Evolutionary conservation across 2,797 vertebrate genomes (phyloP).

Genomic region (Pangasius larnaudii): DNA sequence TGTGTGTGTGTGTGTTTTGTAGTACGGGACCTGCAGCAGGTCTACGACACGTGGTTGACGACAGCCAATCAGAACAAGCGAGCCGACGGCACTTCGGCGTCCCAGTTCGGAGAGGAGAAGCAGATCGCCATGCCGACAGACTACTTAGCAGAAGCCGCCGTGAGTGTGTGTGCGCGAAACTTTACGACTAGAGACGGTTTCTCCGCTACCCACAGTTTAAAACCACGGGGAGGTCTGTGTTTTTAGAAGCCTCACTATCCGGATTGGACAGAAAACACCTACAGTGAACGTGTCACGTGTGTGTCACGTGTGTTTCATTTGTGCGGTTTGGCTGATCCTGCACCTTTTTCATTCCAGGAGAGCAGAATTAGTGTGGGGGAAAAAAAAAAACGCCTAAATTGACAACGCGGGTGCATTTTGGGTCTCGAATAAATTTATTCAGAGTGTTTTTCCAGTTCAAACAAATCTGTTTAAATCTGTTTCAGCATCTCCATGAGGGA

Average conservation of each 20-base stretch:
- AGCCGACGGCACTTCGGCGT: slow-evolving; percentile 71
- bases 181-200: not conserved
- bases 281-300: not conserved
- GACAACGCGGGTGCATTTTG: no score
- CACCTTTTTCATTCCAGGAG: not conserved
- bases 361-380: not conserved
- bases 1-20: slow-evolving; percentile 26
- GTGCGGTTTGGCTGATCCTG: not conserved
- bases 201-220: no score
- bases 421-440: no score
- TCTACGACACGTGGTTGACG: slow-evolving; percentile 88
- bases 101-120: slow-evolving; percentile 81
- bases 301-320: not conserved
- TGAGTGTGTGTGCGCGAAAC: slow-evolving; percentile 54
- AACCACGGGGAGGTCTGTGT: no score
- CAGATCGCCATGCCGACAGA: slow-evolving; percentile 94
- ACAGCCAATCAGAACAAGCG: slow-evolving; percentile 77
- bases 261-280: no score
- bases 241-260: not conserved
- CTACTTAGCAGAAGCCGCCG: slow-evolving; percentile 89
- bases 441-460: not conserved
- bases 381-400: no score
- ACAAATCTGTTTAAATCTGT: not conserved
- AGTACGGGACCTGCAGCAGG: slow-evolving; percentile 92
- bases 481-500: not conserved